These are phyloP conservation scores for Larimichthys crocea DNA, from an alignment of 2,113 vertebrate species.

Conservation along the genomic window DNA sequence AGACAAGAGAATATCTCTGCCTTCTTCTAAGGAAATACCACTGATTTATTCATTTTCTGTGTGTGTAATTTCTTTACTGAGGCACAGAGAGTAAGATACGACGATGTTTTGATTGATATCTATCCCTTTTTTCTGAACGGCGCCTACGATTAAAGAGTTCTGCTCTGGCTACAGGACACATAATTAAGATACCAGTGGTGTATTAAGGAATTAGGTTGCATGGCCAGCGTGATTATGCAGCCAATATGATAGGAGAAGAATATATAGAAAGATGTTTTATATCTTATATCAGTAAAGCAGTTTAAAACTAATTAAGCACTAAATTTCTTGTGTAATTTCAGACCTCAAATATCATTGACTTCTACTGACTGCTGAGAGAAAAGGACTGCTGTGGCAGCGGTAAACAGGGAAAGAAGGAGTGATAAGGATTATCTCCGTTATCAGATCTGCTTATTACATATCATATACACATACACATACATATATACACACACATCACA, in stretches of 20 bases:
- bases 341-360: neutral
- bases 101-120: constrained; percentile 59
- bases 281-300: constrained; percentile 38
- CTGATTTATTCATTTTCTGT: constrained; percentile 50
- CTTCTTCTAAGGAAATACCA: constrained; percentile 40
- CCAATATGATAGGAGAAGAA: constrained; percentile 42
- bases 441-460: neutral
- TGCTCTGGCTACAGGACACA: constrained; percentile 39
- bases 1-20: constrained; percentile 37
- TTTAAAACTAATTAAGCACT: constrained; percentile 62
- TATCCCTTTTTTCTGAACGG: constrained; percentile 12
- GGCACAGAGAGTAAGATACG: constrained; percentile 24
- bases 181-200: constrained; percentile 63
- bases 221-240: constrained; percentile 39
- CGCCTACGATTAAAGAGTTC: constrained; percentile 16
- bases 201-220: constrained; percentile 67
- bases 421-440: neutral
- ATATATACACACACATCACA: too few relatives aligned
- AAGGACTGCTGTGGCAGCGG: neutral
- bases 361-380: neutral
- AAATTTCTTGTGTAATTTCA: constrained; percentile 48
- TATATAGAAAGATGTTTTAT: constrained; percentile 18
- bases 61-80: constrained; percentile 32
- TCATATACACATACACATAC: neutral
- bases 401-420: neutral